phyloP scores from a whole-genome alignment of 2,888 invertebrate genomes.

The Dolichopus griseipennis region DNA sequence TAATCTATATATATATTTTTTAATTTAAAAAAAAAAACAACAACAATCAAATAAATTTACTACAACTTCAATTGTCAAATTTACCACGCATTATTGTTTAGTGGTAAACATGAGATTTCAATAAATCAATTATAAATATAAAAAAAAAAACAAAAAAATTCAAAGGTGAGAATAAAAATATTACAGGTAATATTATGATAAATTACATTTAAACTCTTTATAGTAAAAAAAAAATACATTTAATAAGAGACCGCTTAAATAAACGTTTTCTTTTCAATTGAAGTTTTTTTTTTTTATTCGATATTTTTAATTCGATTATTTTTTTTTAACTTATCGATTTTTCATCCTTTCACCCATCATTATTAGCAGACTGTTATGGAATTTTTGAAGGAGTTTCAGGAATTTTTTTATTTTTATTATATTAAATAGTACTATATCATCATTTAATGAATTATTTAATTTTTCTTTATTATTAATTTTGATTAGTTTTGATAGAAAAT shows the following conservation, averaged over 20 bases:
- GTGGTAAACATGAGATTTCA: slow-evolving; percentile 4
- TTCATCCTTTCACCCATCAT: too few species aligned
- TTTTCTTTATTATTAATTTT: neutral
- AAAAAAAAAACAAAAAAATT: too few species aligned
- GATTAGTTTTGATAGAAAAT: neutral
- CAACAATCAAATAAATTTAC: too few species aligned
- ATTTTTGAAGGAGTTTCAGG: slow-evolving; percentile 1
- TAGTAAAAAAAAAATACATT: neutral
- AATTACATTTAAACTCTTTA: neutral
- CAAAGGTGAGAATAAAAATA: too few species aligned
- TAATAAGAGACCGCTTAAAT: neutral
- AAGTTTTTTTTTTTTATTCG: too few species aligned
- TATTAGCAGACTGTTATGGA: neutral
- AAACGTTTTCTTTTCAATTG: neutral
- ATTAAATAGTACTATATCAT: neutral
- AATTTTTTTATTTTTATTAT: too few species aligned
- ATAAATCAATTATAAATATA: neutral
- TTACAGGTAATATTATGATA: neutral
- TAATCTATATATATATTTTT: too few species aligned
- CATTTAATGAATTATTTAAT: neutral
- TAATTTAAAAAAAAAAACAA: too few species aligned
- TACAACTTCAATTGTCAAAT: neutral
- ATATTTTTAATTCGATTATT: too few species aligned
- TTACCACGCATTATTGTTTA: slow-evolving; percentile 4
- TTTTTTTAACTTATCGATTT: too few species aligned